Evolutionary conservation across 2,888 invertebrate genomes (phyloP).

Genomic region (Polydrusus pterygomalis): DNA sequence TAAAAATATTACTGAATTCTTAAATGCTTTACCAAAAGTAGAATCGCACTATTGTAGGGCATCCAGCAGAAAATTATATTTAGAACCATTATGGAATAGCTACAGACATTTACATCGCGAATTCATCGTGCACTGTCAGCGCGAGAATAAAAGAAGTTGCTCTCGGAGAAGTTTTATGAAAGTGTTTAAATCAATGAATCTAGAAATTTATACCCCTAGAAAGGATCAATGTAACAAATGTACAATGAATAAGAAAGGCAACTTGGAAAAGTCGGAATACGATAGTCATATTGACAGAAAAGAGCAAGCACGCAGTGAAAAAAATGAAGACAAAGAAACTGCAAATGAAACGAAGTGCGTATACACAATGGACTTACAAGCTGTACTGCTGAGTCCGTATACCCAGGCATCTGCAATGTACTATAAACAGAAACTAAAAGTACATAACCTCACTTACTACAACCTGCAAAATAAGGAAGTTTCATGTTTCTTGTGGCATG

Average conservation of each 20-base stretch:
- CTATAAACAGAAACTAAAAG: slow-evolving; percentile 14
- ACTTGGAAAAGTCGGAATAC: neutral
- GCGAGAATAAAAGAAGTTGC: neutral
- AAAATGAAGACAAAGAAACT: slow-evolving; percentile 5
- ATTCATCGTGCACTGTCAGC: neutral
- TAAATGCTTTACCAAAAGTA: slow-evolving; percentile 23
- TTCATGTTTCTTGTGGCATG: slow-evolving; percentile 9
- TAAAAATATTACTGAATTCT: slow-evolving; percentile 28
- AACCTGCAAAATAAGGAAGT: slow-evolving; percentile 4
- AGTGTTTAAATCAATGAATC: neutral
- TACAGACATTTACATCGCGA: slow-evolving; percentile 21
- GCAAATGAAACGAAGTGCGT: neutral
- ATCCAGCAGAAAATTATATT: slow-evolving; percentile 29
- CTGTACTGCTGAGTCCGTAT: neutral
- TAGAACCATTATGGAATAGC: slow-evolving; percentile 27
- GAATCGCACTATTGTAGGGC: slow-evolving; percentile 37
- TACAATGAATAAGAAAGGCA: neutral
- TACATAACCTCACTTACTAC: slow-evolving; percentile 7
- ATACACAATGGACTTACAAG: slow-evolving; percentile 14
- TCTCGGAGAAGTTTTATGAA: slow-evolving; percentile 4
- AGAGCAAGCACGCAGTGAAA: slow-evolving; percentile 5
- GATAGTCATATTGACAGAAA: slow-evolving; percentile 2
- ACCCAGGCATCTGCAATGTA: neutral
- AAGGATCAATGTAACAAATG: slow-evolving; percentile 16
- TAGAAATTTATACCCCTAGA: slow-evolving; percentile 22